phyloP scores from a whole-genome alignment of 1,140 invertebrate species.

The Panonychus citri region DNA sequence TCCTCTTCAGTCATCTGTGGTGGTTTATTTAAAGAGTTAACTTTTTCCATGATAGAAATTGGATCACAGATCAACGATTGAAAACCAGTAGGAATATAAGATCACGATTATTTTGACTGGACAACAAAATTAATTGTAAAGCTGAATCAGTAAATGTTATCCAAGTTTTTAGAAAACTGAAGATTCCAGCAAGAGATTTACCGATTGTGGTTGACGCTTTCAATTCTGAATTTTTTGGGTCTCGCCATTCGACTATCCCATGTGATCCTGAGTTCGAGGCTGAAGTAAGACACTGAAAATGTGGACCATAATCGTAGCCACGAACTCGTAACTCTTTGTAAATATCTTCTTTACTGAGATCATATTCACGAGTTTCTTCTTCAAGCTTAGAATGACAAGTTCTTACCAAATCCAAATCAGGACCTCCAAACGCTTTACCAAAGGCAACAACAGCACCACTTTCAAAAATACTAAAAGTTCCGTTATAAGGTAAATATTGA shows the following conservation, averaged over 20 bases:
- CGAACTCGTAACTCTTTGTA: constrained; percentile 29
- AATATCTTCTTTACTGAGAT: constrained; percentile 22
- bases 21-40: constrained; percentile 4
- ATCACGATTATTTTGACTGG: constrained; percentile 36
- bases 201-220: background rate
- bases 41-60: constrained; percentile 1
- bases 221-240: background rate
- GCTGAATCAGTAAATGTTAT: constrained; percentile 30
- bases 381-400: background rate
- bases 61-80: constrained; percentile 33
- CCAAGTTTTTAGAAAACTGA: constrained; percentile 20
- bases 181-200: background rate
- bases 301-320: constrained; percentile 31
- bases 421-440: constrained; percentile 32
- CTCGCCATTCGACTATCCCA: constrained; percentile 20
- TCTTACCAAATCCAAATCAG: background rate
- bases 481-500: constrained; percentile 59
- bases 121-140: constrained; percentile 17
- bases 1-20: too few species aligned
- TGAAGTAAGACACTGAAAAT: constrained; percentile 56
- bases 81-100: constrained; percentile 68
- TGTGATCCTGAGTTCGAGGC: constrained; percentile 18
- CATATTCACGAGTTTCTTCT: background rate
- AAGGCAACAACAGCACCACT: constrained; percentile 50
- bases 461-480: constrained; percentile 76